phyloP scores from a whole-genome alignment of 2,797 vertebrate species.

The Anguilla pacifica region DNA sequence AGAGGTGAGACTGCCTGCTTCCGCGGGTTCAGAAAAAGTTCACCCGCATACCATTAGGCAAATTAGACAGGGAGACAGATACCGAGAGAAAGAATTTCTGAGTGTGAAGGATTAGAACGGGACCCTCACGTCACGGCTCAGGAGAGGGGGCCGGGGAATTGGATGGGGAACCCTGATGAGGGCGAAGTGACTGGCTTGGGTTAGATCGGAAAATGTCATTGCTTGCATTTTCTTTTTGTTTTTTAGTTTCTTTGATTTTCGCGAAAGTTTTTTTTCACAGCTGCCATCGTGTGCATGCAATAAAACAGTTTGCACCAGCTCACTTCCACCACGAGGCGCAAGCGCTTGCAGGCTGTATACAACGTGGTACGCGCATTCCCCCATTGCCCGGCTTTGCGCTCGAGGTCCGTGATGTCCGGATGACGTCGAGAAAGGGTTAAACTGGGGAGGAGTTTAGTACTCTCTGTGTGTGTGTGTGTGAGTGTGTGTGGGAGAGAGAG shows the following conservation, averaged over 20 bases:
- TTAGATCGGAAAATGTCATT: not conserved
- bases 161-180: conserved; percentile 59
- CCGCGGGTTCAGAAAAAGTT: conserved; percentile 90
- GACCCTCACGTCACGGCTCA: conserved; percentile 37
- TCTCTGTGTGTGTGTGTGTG: not conserved
- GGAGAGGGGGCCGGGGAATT: conserved; percentile 62
- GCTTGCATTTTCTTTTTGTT: not conserved
- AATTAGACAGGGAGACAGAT: conserved; percentile 69
- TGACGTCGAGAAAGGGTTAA: conserved; percentile 68
- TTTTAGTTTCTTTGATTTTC: not conserved
- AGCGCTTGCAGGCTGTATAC: not conserved
- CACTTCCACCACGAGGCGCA: not conserved
- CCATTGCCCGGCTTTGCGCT: not conserved
- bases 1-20: conserved; percentile 86
- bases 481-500: not conserved
- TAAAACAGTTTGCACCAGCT: not conserved
- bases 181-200: conserved; percentile 28
- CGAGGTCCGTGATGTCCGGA: not conserved
- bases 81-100: conserved; percentile 56
- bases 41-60: conserved; percentile 90
- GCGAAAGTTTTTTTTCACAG: not conserved
- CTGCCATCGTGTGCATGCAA: not conserved
- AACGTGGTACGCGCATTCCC: not conserved
- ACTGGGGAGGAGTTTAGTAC: conserved; percentile 58
- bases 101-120: conserved; percentile 64